Conservation (phyloP, 2,113 vertebrate species). For the Gallinago media region DNA sequence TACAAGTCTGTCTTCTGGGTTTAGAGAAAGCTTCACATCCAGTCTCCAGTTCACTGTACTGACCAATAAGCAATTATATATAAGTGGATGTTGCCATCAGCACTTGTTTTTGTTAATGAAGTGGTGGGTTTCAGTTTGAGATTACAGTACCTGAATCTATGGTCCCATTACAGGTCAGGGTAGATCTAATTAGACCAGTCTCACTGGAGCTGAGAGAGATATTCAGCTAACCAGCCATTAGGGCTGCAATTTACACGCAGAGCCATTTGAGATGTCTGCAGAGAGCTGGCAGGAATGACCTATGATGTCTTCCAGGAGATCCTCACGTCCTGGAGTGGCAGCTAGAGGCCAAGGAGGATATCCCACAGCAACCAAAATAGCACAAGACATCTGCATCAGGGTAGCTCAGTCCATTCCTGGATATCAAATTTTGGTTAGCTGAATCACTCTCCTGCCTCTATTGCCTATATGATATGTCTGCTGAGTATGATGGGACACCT, state of each 20-base stretch:
- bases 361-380: background rate
- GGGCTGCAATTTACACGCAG: background rate
- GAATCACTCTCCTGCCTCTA: background rate
- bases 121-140: background rate
- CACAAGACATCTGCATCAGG: background rate
- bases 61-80: background rate
- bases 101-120: background rate
- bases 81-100: background rate
- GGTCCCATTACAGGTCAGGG: background rate
- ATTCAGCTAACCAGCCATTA: background rate
- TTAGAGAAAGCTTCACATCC: background rate
- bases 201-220: background rate
- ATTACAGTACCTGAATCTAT: background rate
- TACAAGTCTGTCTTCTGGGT: background rate
- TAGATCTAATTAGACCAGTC: background rate
- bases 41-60: background rate
- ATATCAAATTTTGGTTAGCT: background rate
- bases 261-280: background rate
- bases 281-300: background rate
- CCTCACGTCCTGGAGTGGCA: background rate
- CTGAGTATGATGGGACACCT: background rate
- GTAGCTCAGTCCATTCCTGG: background rate
- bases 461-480: background rate
- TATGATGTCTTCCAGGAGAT: background rate
- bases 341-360: background rate